phyloP scores from a whole-genome alignment of 2,888 invertebrate genomes.

The Myopa tessellatipennis region DNA sequence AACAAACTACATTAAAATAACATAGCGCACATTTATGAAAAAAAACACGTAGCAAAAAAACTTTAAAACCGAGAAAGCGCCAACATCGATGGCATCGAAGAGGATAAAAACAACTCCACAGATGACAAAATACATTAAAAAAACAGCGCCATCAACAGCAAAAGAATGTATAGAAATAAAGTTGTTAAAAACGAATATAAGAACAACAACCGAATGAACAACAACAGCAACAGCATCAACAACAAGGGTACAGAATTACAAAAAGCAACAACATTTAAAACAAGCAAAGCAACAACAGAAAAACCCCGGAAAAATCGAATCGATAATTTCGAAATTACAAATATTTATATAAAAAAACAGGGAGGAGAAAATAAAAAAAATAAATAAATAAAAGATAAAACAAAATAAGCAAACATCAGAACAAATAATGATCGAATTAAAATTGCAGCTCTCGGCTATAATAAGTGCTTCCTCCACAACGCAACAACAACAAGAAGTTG shows the following conservation, averaged over 20 bases:
- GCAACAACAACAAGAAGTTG: slow-evolving; percentile 24
- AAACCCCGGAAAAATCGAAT: not conserved
- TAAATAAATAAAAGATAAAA: slow-evolving; percentile 43
- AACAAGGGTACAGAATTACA: slow-evolving; percentile 6
- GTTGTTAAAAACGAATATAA: slow-evolving; percentile 13
- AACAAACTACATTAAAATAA: slow-evolving; percentile 6
- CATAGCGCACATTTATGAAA: not conserved
- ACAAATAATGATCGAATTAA: slow-evolving; percentile 52
- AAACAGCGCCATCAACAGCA: not conserved
- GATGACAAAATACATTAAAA: not conserved
- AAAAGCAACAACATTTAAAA: slow-evolving; percentile 10
- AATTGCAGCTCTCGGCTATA: slow-evolving; percentile 56
- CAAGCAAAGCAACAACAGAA: slow-evolving; percentile 38
- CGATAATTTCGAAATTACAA: not conserved
- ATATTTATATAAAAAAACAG: slow-evolving; percentile 1
- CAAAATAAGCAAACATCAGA: slow-evolving; percentile 37
- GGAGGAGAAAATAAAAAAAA: slow-evolving; percentile 36
- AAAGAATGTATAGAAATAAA: slow-evolving; percentile 16
- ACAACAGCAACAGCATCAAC: slow-evolving; percentile 4
- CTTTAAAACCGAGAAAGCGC: slow-evolving; percentile 24
- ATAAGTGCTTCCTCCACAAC: slow-evolving; percentile 49
- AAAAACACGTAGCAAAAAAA: slow-evolving; percentile 18
- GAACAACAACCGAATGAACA: slow-evolving; percentile 9
- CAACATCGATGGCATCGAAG: slow-evolving; percentile 22
- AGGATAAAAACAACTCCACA: slow-evolving; percentile 6